Evolutionary conservation across 2,113 vertebrate genomes (phyloP).

Genomic region (Vulpes vulpes): DNA sequence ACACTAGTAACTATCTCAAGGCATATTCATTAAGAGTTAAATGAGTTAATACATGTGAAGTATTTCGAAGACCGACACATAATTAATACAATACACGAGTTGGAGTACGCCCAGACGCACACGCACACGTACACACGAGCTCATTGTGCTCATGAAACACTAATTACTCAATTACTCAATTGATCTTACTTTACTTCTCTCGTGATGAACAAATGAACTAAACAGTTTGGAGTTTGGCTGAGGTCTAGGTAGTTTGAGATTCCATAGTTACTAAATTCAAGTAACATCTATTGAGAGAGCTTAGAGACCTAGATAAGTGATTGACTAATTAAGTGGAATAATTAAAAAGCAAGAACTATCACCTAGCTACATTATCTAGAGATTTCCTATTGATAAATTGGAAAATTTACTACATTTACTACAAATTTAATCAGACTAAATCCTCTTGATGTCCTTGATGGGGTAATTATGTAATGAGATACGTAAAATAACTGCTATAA

Average conservation of each 20-base stretch:
- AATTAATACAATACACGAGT: not conserved
- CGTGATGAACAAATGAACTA: slow-evolving; percentile 77
- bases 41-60: not conserved
- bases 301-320: slow-evolving; percentile 79
- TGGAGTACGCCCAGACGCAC: not conserved
- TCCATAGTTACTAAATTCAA: slow-evolving; percentile 84
- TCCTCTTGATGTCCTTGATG: slow-evolving; percentile 72
- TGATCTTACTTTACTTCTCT: slow-evolving; percentile 71
- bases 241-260: slow-evolving; percentile 78
- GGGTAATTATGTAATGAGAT: slow-evolving; percentile 65
- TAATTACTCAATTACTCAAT: slow-evolving; percentile 81
- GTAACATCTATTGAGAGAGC: slow-evolving; percentile 82
- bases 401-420: slow-evolving; percentile 75
- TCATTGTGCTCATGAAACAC: not conserved
- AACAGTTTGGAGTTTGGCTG: slow-evolving; percentile 77
- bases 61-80: not conserved
- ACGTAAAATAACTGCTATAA: slow-evolving; percentile 27
- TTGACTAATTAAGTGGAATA: slow-evolving; percentile 82
- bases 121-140: not conserved
- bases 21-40: not conserved
- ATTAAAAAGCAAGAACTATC: slow-evolving; percentile 82
- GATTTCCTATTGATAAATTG: slow-evolving; percentile 82
- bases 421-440: slow-evolving; percentile 82
- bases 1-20: not conserved
- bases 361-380: slow-evolving; percentile 82